Evolutionary conservation across 37 sponge, comb jelly and placozoan species (phyloP).

Genomic region (Petrosia ficiformis): DNA sequence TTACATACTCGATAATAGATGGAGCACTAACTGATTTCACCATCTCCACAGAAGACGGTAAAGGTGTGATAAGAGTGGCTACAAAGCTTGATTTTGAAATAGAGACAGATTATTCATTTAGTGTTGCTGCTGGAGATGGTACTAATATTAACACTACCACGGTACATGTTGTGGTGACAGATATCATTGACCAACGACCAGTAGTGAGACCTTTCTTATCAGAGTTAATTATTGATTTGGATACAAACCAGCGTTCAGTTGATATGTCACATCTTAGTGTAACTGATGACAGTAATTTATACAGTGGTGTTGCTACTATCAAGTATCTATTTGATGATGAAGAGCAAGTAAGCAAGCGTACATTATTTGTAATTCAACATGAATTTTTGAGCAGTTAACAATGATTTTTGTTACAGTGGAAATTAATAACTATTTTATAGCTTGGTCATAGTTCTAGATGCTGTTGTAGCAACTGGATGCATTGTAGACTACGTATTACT

Average conservation of each 20-base stretch:
- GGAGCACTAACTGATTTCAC: slow-evolving; percentile 20
- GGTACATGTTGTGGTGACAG: slow-evolving; percentile 31
- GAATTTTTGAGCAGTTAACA: too few relatives aligned
- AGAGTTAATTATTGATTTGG: slow-evolving; percentile 25
- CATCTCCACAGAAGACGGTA: slow-evolving; percentile 13
- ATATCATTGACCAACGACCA: slow-evolving; percentile 65
- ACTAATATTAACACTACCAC: slow-evolving; percentile 1
- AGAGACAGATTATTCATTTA: neutral
- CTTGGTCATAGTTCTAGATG: too few relatives aligned
- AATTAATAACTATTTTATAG: too few relatives aligned
- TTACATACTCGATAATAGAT: slow-evolving; percentile 28
- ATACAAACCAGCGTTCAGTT: slow-evolving; percentile 4
- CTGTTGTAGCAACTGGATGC: too few relatives aligned
- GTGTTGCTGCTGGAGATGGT: slow-evolving; percentile 16
- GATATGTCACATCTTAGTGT: neutral
- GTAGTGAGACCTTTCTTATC: slow-evolving; percentile 23
- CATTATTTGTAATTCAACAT: too few relatives aligned
- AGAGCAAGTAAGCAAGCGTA: neutral
- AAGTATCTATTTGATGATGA: neutral
- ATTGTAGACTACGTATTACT: too few relatives aligned
- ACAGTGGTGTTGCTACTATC: neutral
- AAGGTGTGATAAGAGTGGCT: slow-evolving; percentile 29
- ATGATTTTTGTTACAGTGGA: too few relatives aligned
- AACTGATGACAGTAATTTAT: neutral
- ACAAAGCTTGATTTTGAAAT: slow-evolving; percentile 23